Base-by-base conservation (phyloP, 2,888 invertebrate genomes). In the Sialis lutaria region DNA sequence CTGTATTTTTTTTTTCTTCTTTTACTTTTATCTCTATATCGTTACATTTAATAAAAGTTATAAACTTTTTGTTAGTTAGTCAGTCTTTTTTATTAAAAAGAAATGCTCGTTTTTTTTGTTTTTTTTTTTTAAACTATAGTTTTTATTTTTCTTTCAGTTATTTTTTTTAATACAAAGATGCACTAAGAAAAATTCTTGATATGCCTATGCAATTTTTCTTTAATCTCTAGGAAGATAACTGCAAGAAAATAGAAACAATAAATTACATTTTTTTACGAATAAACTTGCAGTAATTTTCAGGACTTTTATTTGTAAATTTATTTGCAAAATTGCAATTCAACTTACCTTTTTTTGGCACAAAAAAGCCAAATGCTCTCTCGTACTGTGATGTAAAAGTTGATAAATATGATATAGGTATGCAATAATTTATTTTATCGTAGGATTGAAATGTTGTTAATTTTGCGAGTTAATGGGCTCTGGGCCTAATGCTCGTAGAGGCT, bases 191-290 rank as follows among this genome's bases (percentile, higher is more conserved):
- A 22, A 22, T 22, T 49, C 42, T 55, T 60, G 60, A 60, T 60
- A 60, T 60, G 60, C 59, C 57, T 58, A 55, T 58, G 60, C 58
- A 57, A 52, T 57, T 22, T 22, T 22, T 22, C 22, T 22, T 51
- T 49, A 50, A 48, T 48, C 49, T 55, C 55, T 55, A 54, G 39
- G 55, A 55, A 58, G 55, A 55, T 52, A 57, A 56, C 57, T 54
- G 4, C 22, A 22, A 22, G 53, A 54, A 58, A 56, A 49, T 50
- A 52, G 51, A 44, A 44, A 46, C 48, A 22, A n/a, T n/a, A n/a
- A 22, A 22, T 22, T 22, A 22, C 22, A 22, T 2, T 22, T 22
- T 22, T 22, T 22, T 22, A 22, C 4, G 22, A 22, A 22, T 22
- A 22, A 22, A 22, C 2, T 4, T 2, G 2, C 22, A 22, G 22